Percentiles rank a stretch among this genome's conserved stretches.
Conservation (phyloP, 2,888 invertebrate genomes). For the Dasysyrphus albostriatus region DNA sequence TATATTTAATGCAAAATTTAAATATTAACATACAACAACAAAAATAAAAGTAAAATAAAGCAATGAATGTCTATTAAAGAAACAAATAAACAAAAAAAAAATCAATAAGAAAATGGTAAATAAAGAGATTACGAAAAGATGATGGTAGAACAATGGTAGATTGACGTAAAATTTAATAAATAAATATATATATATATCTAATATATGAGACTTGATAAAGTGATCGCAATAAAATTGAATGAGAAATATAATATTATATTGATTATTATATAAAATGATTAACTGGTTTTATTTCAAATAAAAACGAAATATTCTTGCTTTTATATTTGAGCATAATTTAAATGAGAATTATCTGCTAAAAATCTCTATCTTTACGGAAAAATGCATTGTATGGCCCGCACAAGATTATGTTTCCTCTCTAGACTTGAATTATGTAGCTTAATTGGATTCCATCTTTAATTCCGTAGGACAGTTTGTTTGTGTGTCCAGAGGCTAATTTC, state of each 20-base stretch:
- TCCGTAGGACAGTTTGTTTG: too few species aligned
- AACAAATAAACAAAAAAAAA: slow-evolving; percentile 22
- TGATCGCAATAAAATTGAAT: slow-evolving; percentile 72
- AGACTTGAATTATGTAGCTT: too few species aligned
- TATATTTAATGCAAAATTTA: slow-evolving; percentile 51
- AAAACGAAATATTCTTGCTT: neutral
- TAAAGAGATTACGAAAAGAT: neutral
- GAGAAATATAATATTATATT: slow-evolving; percentile 73
- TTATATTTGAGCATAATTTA: too few species aligned
- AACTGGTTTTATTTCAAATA: slow-evolving; percentile 22
- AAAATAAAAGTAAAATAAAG: slow-evolving; percentile 31
- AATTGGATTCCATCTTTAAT: too few species aligned
- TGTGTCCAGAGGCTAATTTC: too few species aligned
- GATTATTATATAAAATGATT: slow-evolving; percentile 67
- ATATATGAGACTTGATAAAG: slow-evolving; percentile 69
- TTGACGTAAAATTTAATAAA: neutral
- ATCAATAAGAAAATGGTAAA: slow-evolving; percentile 2
- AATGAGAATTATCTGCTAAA: too few species aligned
- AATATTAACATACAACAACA: slow-evolving; percentile 22
- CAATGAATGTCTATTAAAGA: slow-evolving; percentile 72
- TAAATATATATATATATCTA: slow-evolving; percentile 5
- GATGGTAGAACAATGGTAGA: neutral
- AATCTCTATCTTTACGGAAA: too few species aligned
- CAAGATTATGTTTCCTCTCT: too few species aligned
- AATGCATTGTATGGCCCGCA: too few species aligned